Conservation (phyloP, 2,888 invertebrate genomes). For the Dryadula phaetusa region DNA sequence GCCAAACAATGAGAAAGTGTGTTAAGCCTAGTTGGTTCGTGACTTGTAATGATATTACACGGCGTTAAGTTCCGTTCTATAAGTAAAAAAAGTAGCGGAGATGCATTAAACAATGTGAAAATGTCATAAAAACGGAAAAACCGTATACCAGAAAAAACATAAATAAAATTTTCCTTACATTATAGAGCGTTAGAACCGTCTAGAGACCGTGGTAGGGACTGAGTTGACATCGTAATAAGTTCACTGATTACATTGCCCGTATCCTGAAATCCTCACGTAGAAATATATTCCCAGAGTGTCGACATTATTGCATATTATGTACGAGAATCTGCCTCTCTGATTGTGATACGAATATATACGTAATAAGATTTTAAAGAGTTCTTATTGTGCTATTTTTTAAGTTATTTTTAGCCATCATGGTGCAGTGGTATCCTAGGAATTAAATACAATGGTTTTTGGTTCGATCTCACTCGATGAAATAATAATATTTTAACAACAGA, state of each 20-base stretch:
- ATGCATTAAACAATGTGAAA: too few relatives aligned
- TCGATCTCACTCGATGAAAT: too few relatives aligned
- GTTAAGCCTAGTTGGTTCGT: too few relatives aligned
- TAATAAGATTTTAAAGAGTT: neutral
- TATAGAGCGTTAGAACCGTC: constrained; percentile 17
- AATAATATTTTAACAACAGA: too few relatives aligned
- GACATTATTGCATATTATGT: constrained; percentile 44
- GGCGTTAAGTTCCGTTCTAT: neutral
- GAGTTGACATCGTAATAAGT: constrained; percentile 46
- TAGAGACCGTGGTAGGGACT: constrained; percentile 30
- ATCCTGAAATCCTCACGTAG: constrained; percentile 47
- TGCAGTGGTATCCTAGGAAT: too few relatives aligned
- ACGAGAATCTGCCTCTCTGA: constrained; percentile 20
- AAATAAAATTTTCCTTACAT: constrained; percentile 3
- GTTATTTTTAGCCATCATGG: too few relatives aligned
- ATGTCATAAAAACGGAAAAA: neutral
- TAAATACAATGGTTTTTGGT: too few relatives aligned
- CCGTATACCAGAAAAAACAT: neutral
- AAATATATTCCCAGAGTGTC: constrained; percentile 45
- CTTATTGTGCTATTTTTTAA: too few relatives aligned
- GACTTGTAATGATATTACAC: too few relatives aligned
- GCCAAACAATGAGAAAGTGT: too few relatives aligned
- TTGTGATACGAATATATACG: constrained; percentile 16
- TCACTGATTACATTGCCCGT: constrained; percentile 48
- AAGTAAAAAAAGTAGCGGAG: too few relatives aligned